A percentile compares a stretch with the other conserved stretches of the same genome.
Evolutionary conservation across 2,113 vertebrate genomes (phyloP).

Genomic region (Mustela nigripes): DNA sequence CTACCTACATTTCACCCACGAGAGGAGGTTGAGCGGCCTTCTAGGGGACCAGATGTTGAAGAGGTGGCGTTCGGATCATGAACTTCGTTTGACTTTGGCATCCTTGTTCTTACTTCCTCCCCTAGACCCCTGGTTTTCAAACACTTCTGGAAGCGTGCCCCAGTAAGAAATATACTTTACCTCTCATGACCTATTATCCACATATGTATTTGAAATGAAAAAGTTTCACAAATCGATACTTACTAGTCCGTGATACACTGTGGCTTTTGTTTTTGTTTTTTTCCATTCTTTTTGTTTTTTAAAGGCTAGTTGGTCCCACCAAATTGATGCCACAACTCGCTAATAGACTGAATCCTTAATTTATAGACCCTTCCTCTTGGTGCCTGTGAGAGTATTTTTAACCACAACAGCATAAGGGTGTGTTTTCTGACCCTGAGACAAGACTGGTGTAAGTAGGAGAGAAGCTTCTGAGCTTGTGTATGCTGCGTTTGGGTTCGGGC

Average conservation of each 20-base stretch:
- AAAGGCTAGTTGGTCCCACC: not conserved
- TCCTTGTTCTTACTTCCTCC: not conserved
- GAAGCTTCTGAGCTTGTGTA: not conserved
- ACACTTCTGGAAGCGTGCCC: not conserved
- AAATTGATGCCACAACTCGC: not conserved
- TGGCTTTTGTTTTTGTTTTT: not conserved
- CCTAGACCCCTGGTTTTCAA: not conserved
- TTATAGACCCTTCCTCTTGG: not conserved
- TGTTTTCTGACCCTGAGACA: not conserved
- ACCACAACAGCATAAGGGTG: not conserved
- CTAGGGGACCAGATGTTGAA: not conserved
- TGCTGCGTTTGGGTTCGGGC: not conserved
- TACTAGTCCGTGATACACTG: not conserved
- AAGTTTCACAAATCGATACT: not conserved
- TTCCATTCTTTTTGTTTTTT: not conserved
- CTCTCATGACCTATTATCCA: not conserved
- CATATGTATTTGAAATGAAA: not conserved
- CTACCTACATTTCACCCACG: not conserved
- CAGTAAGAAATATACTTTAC: not conserved
- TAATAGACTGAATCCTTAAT: not conserved
- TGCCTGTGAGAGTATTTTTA: not conserved
- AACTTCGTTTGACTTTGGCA: not conserved
- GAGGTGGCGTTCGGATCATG: not conserved
- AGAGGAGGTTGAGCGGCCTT: not conserved
- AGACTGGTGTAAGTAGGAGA: not conserved